Conservation (phyloP, 2,113 vertebrate genomes). For the Trogon melanurus region DNA sequence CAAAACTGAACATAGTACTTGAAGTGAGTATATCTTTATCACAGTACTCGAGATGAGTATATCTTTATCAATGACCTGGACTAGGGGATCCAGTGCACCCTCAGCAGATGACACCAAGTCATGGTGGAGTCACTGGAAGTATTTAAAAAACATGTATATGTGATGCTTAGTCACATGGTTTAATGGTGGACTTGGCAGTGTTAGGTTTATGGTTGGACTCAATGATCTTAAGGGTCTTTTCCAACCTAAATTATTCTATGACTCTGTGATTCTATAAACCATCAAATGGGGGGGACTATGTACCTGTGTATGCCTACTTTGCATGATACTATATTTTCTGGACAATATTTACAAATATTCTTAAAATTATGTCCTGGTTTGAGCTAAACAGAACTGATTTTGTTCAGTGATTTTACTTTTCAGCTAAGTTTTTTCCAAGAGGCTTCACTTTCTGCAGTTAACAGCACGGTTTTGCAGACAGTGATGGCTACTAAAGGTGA, state of each 20-base stretch:
- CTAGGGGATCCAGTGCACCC: rapidly evolving
- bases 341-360: not conserved
- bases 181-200: not conserved
- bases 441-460: too few relatives aligned
- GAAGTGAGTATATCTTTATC: not conserved
- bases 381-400: too few relatives aligned
- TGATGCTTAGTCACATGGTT: not conserved
- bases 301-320: not conserved
- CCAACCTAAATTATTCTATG: not conserved
- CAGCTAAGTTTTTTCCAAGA: too few relatives aligned
- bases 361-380: not conserved
- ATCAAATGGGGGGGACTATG: not conserved
- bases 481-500: too few relatives aligned
- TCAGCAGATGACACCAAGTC: not conserved
- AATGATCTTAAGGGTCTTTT: not conserved
- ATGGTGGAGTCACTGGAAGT: not conserved
- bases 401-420: too few relatives aligned
- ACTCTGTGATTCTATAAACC: not conserved
- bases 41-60: too few relatives aligned
- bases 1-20: too few relatives aligned
- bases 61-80: not conserved
- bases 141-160: not conserved
- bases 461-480: too few relatives aligned
- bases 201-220: not conserved
- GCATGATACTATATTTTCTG: not conserved